Conservation (phyloP, 2,888 invertebrate genomes). For the Thereva unica region DNA sequence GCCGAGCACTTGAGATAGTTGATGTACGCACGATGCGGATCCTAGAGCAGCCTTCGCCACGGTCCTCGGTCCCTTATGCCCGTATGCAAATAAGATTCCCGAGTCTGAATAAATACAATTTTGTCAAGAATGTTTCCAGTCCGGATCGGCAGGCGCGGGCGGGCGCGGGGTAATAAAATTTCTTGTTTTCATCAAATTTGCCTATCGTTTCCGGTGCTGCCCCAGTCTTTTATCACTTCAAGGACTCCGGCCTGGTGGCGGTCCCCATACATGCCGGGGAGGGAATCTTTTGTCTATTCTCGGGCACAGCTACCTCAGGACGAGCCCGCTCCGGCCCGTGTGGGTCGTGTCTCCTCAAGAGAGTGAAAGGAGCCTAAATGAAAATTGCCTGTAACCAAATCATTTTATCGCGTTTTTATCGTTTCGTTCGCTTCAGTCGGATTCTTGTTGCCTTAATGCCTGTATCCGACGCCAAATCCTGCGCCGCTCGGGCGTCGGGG, state of each 20-base stretch:
- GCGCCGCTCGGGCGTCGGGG: background rate
- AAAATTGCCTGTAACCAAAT: slow-evolving; percentile 35
- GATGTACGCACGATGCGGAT: background rate
- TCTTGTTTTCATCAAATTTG: slow-evolving; percentile 36
- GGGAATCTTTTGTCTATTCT: no score
- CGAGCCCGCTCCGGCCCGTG: background rate
- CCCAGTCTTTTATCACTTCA: background rate
- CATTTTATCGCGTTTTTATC: slow-evolving; percentile 36
- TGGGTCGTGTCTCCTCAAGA: slow-evolving; percentile 8
- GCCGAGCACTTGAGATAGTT: slow-evolving; percentile 9
- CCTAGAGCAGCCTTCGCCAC: slow-evolving; percentile 1
- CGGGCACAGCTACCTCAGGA: no score
- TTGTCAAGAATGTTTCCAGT: slow-evolving; percentile 12
- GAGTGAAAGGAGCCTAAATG: slow-evolving; percentile 31
- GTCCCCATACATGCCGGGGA: no score
- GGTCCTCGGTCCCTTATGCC: slow-evolving; percentile 14
- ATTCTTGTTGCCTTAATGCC: slow-evolving; percentile 10
- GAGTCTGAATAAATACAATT: slow-evolving; percentile 27
- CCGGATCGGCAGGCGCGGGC: background rate
- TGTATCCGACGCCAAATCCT: slow-evolving; percentile 18
- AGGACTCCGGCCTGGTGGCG: no score
- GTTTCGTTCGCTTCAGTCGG: slow-evolving; percentile 6
- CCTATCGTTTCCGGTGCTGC: slow-evolving; percentile 16
- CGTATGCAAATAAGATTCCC: slow-evolving; percentile 30
- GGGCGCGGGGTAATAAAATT: slow-evolving; percentile 26